A percentile compares a stretch with the other conserved stretches of the same genome.
Conservation (phyloP, 2,113 vertebrate species). For the Prietella phreatophila region DNA sequence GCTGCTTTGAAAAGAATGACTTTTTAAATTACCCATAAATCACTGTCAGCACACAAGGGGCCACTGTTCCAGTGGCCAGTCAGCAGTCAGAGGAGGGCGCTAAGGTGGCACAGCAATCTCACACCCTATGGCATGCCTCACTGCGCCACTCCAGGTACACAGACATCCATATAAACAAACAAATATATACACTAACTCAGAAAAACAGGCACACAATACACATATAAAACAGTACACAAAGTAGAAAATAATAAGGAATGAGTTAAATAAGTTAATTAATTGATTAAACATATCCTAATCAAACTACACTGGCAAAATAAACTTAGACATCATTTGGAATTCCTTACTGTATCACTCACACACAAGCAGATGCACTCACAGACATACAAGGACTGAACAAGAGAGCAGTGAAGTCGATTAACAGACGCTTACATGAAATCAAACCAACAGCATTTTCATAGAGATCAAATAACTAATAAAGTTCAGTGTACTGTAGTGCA, state of each 20-base stretch:
- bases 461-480: neutral
- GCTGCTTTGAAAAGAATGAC: constrained; percentile 74
- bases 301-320: neutral
- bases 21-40: constrained; percentile 79
- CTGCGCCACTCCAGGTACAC: constrained; percentile 46
- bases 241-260: neutral
- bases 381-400: neutral
- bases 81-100: constrained; percentile 56
- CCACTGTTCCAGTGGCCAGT: constrained; percentile 58
- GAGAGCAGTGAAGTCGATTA: neutral
- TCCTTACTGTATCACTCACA: neutral
- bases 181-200: constrained; percentile 39
- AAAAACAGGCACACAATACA: neutral
- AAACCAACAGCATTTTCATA: neutral
- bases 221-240: neutral
- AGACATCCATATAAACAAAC: constrained; percentile 25
- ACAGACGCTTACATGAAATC: neutral
- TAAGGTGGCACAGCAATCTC: constrained; percentile 58
- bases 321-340: too few relatives aligned
- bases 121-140: constrained; percentile 45
- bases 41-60: constrained; percentile 70
- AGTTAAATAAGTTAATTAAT: neutral
- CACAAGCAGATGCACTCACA: neutral
- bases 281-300: neutral
- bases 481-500: neutral